These are phyloP conservation scores for Lepus europaeus DNA, from an alignment of 2,113 vertebrate genomes.

Conservation along the genomic window DNA sequence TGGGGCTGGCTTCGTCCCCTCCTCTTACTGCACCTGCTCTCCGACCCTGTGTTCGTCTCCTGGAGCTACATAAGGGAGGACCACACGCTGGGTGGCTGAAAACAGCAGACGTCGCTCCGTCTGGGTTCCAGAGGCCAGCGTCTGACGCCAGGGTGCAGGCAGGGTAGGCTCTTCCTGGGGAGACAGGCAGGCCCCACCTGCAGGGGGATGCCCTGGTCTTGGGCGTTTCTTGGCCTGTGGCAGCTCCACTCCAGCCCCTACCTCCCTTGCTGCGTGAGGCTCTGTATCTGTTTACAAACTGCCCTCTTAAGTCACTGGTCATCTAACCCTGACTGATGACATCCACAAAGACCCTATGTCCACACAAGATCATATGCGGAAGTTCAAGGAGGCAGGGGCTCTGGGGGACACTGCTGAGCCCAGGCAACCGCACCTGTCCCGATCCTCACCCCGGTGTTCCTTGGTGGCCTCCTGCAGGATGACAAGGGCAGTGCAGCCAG, in stretches of 20 bases:
- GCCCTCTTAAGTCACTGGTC: no score
- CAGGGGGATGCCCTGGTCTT: fast-evolving
- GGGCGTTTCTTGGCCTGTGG: not conserved
- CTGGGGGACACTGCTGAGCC: not conserved
- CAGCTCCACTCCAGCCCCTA: fast-evolving
- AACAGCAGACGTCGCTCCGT: not conserved
- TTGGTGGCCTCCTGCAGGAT: not conserved
- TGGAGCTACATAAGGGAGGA: fast-evolving
- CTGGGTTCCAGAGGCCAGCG: not conserved
- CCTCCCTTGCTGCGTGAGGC: fast-evolving
- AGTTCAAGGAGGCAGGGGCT: not conserved
- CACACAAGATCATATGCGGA: not conserved
- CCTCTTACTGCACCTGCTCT: not conserved
- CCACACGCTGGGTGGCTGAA: not conserved
- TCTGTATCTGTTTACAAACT: not conserved
- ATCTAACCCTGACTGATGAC: not conserved
- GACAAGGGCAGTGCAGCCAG: not conserved
- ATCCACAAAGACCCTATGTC: not conserved
- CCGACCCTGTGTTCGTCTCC: not conserved
- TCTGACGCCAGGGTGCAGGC: fast-evolving
- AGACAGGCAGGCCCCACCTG: no score
- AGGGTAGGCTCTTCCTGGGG: fast-evolving
- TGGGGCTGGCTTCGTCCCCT: not conserved
- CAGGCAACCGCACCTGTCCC: not conserved
- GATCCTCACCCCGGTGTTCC: not conserved